These are phyloP conservation scores for Leuciscus idus DNA, from an alignment of 2,113 vertebrate species.

Conservation along the genomic window DNA sequence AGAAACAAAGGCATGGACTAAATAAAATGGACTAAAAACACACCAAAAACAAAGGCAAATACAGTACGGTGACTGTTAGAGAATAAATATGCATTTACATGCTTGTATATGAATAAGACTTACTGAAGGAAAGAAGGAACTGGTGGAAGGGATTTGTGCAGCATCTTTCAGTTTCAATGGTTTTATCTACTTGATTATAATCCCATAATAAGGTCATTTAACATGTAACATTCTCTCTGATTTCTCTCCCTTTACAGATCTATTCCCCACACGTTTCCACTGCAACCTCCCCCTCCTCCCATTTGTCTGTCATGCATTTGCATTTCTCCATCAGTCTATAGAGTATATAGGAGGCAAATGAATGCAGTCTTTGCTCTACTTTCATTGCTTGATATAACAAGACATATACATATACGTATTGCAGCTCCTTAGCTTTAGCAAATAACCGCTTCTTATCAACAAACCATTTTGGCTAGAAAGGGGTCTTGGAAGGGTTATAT, in stretches of 20 bases:
- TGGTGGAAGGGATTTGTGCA: neutral
- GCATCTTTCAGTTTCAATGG: slow-evolving; percentile 16
- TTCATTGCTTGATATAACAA: slow-evolving; percentile 6
- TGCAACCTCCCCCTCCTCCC: neutral
- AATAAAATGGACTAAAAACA: neutral
- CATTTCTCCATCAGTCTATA: slow-evolving; percentile 18
- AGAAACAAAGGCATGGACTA: neutral
- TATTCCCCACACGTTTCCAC: slow-evolving; percentile 27
- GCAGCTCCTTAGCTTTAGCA: neutral
- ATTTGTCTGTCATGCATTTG: slow-evolving; percentile 2
- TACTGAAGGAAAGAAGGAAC: neutral
- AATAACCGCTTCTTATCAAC: neutral
- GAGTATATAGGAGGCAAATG: neutral
- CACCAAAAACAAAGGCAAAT: neutral
- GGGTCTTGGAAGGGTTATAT: neutral
- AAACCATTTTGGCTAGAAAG: neutral
- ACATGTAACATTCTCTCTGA: slow-evolving; percentile 41
- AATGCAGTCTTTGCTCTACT: slow-evolving; percentile 24
- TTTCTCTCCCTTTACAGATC: slow-evolving; percentile 23
- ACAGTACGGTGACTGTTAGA: neutral
- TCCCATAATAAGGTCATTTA: slow-evolving; percentile 54
- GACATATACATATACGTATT: neutral
- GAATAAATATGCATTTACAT: slow-evolving; percentile 1
- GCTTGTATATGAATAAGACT: slow-evolving; percentile 16
- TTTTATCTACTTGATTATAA: slow-evolving; percentile 50